Evolutionary conservation across 2,797 vertebrate species (phyloP).

Genomic region (Falco berigora): DNA sequence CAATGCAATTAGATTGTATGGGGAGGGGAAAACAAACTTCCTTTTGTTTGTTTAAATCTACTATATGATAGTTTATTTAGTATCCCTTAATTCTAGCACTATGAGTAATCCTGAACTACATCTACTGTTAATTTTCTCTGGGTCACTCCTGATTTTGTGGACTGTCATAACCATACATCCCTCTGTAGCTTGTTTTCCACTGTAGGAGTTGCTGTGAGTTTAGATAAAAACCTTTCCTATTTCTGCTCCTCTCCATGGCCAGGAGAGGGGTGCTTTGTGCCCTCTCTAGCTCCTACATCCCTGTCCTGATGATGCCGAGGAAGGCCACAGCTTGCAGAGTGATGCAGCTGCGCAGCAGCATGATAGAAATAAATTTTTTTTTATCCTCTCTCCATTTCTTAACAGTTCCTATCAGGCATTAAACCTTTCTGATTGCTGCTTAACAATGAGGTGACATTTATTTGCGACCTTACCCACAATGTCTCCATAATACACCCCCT

Average conservation of each 20-base stretch:
- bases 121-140: background rate
- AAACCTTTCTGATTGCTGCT: background rate
- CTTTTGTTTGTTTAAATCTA: conserved; percentile 18
- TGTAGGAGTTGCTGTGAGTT: background rate
- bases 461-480: background rate
- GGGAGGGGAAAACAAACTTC: background rate
- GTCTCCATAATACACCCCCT: background rate
- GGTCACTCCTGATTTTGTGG: background rate
- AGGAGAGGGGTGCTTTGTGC: background rate
- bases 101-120: background rate
- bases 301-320: background rate
- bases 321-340: background rate
- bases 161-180: background rate
- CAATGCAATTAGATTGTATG: background rate
- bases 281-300: background rate
- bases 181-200: background rate
- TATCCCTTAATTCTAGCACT: background rate
- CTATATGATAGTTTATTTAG: conserved; percentile 27
- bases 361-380: background rate
- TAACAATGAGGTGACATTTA: background rate
- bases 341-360: background rate
- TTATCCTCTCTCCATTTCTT: background rate
- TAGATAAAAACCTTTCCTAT: background rate
- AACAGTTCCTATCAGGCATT: background rate
- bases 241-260: background rate